Evolutionary conservation across 2,888 invertebrate species (phyloP).

Genomic region (Patella caerulea): DNA sequence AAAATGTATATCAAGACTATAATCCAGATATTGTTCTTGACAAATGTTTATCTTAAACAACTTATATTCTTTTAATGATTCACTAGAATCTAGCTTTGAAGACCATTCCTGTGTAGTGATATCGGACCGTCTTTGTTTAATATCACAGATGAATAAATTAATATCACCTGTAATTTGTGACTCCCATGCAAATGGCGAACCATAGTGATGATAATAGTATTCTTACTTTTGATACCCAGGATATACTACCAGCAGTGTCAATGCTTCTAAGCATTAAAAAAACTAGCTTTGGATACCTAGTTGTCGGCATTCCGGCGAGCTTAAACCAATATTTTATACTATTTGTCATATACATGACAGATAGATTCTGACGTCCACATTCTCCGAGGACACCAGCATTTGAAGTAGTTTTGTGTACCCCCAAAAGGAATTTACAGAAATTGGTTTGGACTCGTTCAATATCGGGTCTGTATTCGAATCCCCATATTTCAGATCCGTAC

Average conservation of each 20-base stretch:
- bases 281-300: not conserved
- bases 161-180: not conserved
- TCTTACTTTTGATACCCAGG: not conserved
- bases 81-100: not conserved
- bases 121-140: not conserved
- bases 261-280: not conserved
- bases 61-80: not conserved
- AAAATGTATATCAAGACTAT: too few relatives aligned
- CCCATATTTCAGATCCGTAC: constrained; percentile 7
- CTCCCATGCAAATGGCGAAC: not conserved
- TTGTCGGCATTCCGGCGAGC: not conserved
- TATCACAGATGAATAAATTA: not conserved
- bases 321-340: not conserved
- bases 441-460: constrained; percentile 4
- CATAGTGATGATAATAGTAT: not conserved
- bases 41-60: not conserved
- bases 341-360: not conserved
- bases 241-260: not conserved
- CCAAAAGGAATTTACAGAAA: not conserved
- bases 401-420: not conserved
- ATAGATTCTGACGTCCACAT: not conserved
- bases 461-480: not conserved
- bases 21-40: too few relatives aligned
- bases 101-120: not conserved
- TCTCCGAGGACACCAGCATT: constrained; percentile 15